These are phyloP conservation scores for Lutra lutra DNA, from an alignment of 2,797 vertebrate genomes.

Conservation along the genomic window DNA sequence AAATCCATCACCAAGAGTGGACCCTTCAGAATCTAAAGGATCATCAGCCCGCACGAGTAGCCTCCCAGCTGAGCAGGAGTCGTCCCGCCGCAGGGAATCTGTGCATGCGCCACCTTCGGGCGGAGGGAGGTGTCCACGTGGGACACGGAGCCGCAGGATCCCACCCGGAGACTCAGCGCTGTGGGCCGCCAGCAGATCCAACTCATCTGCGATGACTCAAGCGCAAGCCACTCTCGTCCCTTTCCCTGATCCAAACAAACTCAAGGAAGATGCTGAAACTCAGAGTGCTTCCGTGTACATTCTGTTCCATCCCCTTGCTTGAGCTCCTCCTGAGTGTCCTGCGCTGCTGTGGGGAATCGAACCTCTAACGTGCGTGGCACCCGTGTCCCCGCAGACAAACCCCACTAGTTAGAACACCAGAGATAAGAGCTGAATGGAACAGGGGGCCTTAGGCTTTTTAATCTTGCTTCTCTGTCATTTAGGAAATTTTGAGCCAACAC, in stretches of 20 bases:
- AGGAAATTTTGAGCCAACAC: not conserved
- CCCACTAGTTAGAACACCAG: not conserved
- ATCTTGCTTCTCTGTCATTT: not conserved
- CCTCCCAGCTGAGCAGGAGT: constrained; percentile 41
- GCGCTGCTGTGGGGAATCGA: not conserved
- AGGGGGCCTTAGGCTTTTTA: not conserved
- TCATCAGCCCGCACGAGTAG: not conserved
- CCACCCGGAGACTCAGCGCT: not conserved
- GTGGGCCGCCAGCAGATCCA: not conserved
- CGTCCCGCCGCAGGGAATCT: constrained; percentile 27
- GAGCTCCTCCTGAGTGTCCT: not conserved
- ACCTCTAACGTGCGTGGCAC: not conserved
- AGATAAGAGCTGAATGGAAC: not conserved
- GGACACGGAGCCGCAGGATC: not conserved
- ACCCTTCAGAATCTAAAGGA: not conserved
- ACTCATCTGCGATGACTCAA: not conserved
- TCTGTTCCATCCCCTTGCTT: not conserved
- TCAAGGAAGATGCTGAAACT: not conserved
- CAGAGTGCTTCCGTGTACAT: not conserved
- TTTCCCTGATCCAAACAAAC: not conserved
- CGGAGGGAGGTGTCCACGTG: too few species aligned
- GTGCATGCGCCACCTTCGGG: accelerated
- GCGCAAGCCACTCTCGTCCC: not conserved
- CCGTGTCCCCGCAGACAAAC: accelerated
- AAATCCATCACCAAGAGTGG: accelerated